Evolutionary conservation across 2,888 invertebrate genomes (phyloP), one percentile per base, ranked within the genome.

Genomic region (Eudemis profundana): DNA sequence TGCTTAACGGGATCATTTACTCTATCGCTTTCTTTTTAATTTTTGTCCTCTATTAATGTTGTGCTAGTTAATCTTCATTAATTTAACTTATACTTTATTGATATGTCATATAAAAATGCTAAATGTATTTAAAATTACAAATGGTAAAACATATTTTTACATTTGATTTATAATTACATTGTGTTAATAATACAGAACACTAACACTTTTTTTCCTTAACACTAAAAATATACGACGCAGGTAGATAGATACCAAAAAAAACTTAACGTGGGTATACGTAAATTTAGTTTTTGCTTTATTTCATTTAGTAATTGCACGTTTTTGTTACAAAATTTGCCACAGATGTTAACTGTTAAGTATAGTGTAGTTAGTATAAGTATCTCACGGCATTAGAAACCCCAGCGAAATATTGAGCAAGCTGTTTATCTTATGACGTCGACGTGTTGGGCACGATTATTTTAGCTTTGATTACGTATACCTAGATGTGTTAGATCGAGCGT

Each of bases 401-500:
- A 21, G 33, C 33, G 15, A 33, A 60, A 53, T 53, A 40, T 65
- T 47, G 46, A 12, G 47, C 40, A 29, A 65, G n/a, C 15, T 65
- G 59, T 60, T 60, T 59, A 53, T 59, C 38, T 47, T 47, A 53
- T 65, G 60, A 65, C 65, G 65, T 60, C 46, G 46, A n/a, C 46
- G 56, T 56, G 49, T 29, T 21, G 19, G 21, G 63, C 49, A 23
- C 21, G 51, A 60, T 56, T 63, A 49, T 60, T 65, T 65, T 60
- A 60, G 51, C 15, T 59, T 46, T 53, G 65, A 50, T 65, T 65
- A 59, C 59, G 65, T 59, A 60, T 57, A 77, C 76, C 78, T 75
- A 78, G 78, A 74, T 78, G 66, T 51, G 36, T 61, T 61, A 61
- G 56, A 61, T 54, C 36, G 38, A 74, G 68, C 71, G 72, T 69